Percentiles rank a stretch among this genome's conserved stretches.
Conservation (phyloP, 2,797 vertebrate genomes). For the Prunella strophiata region DNA sequence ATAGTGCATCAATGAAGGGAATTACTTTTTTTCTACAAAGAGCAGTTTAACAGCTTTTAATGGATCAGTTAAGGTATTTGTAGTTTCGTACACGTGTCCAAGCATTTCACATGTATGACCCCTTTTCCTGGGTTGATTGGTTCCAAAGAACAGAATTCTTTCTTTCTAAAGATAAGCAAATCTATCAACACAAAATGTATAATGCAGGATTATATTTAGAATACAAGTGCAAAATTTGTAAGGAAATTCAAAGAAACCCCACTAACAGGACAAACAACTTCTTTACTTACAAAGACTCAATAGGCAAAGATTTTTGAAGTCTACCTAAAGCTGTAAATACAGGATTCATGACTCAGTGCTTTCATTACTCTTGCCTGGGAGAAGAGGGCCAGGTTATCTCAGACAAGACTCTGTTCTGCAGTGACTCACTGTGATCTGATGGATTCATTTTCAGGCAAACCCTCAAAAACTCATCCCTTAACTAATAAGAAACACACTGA, state of each 20-base stretch:
- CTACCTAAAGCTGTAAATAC: not conserved
- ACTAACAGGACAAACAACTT: not conserved
- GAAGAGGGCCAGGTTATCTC: not conserved
- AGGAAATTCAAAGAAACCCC: not conserved
- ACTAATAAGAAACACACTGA: not conserved
- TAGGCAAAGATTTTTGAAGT: not conserved
- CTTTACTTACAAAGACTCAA: not conserved
- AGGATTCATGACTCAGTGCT: not conserved
- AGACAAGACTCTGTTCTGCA: not conserved
- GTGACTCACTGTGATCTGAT: not conserved
- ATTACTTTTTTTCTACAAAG: not conserved
- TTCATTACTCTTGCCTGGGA: not conserved
- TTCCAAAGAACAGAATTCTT: not conserved
- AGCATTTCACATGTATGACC: not conserved
- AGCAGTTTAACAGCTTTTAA: not conserved
- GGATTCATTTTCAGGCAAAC: not conserved
- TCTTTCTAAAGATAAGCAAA: not conserved
- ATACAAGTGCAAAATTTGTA: fast-evolving
- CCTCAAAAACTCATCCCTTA: not conserved
- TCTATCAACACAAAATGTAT: not conserved
- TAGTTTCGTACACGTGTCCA: not conserved
- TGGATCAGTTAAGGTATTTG: not conserved
- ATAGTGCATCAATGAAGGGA: not conserved
- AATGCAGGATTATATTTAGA: not conserved
- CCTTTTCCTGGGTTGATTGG: not conserved